Base-by-base conservation (phyloP, 2,113 vertebrate genomes). In the Microtus richardsoni region DNA sequence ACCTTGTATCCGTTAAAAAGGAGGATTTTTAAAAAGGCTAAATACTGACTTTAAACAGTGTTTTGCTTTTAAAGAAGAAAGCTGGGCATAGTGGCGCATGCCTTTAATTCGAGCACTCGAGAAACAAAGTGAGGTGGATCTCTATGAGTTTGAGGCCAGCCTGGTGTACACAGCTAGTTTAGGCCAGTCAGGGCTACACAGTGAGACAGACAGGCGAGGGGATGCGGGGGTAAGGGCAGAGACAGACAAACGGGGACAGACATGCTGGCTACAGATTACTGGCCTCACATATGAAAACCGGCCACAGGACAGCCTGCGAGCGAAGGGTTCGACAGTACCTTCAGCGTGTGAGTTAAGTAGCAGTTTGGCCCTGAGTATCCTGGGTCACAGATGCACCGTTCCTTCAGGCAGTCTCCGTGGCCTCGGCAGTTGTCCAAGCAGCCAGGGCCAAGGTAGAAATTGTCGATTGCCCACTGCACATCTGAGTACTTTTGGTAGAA, bases 401-500 rank as follows among this genome's bases (percentile, higher is more conserved):
- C 99, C 96, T 99, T 99, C 97, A 99, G 98, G 97, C 99, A 99
- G 97, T 99, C 99, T 66, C 99, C 99, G 71, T 99, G 99, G 44
- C 99, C 99, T 74, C 98, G 99, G 73, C 99, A 99, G 97, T 99
- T 99, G 98, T 98, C 98, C n/a, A 98, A 96, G 96, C 99, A 99
- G 0, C 99, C 99, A 71, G 99, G 99, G 30, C 99, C 99, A 87
- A 99, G 99, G 97, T 99, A 99, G 97, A 99, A 99, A 97, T 99
- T 99, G 97, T 99, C 99, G 4, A 99, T 99, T 36, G 99, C 99
- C 99, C 99, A 99, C 95, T 99, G 99, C 82, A 98, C 97, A 95
- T 99, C 99, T 64, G 99, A 99, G 96, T 99, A 99, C 98, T 99
- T 99, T 98, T 99, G 99, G 98, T 99, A 99, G 98, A 99, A 99